Conservation (phyloP, 1,140 invertebrate species). For the Calycopis cecrops region DNA sequence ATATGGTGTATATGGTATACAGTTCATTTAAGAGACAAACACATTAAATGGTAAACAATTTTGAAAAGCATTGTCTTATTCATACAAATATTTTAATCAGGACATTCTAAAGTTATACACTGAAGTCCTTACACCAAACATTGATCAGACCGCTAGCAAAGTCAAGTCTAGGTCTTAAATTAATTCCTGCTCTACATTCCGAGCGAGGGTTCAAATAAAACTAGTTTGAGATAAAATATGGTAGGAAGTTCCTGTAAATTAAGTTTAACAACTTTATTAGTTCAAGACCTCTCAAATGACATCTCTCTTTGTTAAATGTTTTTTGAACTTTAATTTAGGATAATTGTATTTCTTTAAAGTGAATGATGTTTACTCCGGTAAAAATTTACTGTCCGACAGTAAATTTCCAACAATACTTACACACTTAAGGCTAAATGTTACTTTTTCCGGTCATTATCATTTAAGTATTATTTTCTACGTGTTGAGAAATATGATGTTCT, state of each 20-base stretch:
- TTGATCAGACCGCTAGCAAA: conserved; percentile 22
- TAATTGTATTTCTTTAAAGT: conserved; percentile 1
- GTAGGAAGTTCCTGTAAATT: conserved; percentile 11
- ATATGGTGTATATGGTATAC: too few species aligned
- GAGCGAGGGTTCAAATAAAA: conserved; percentile 29
- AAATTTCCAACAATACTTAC: too few species aligned
- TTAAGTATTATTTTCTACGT: too few species aligned
- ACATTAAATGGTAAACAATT: too few species aligned
- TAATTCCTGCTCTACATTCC: conserved; percentile 25
- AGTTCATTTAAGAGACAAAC: too few species aligned
- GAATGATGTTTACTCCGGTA: background rate
- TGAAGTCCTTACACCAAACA: conserved; percentile 2
- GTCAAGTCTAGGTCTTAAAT: conserved; percentile 26
- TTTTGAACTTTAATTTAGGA: conserved; percentile 8
- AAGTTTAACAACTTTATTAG: conserved; percentile 10
- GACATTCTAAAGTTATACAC: background rate
- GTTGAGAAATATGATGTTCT: too few species aligned
- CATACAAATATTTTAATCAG: too few species aligned
- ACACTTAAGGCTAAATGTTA: background rate
- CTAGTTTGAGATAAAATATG: conserved; percentile 28
- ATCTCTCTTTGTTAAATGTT: conserved; percentile 3
- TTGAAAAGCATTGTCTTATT: too few species aligned
- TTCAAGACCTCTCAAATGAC: conserved; percentile 5
- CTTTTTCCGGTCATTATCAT: too few species aligned
- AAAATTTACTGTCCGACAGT: too few species aligned